These are phyloP conservation scores for Erinaceus europaeus DNA, from an alignment of 2,113 vertebrate genomes.

Conservation along the genomic window DNA sequence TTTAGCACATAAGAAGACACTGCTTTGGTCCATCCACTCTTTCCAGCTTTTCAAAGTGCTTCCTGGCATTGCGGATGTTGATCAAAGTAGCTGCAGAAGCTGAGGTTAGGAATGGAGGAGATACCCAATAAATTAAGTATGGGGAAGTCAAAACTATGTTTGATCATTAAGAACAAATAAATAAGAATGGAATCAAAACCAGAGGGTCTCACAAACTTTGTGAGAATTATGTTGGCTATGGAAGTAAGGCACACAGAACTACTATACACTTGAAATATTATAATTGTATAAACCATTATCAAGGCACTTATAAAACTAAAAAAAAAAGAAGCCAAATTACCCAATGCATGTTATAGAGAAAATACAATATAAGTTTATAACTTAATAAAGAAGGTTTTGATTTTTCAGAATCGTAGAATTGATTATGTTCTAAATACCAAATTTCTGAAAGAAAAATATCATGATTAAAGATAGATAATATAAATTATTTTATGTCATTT, in stretches of 20 bases:
- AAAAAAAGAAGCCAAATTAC: conserved; percentile 49
- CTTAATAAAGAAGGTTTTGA: conserved; percentile 30
- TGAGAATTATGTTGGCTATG: too few species aligned
- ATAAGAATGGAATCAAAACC: too few species aligned
- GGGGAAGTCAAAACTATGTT: conserved; percentile 30
- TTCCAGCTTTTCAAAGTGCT: conserved; percentile 99
- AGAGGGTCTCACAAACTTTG: too few species aligned
- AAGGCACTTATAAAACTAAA: too few species aligned
- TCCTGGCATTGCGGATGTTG: conserved; percentile 98
- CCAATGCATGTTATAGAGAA: conserved; percentile 29
- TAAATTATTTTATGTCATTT: too few species aligned
- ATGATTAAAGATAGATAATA: too few species aligned
- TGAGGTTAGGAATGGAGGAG: conserved; percentile 54
- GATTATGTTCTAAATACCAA: conserved; percentile 35
- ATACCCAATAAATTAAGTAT: conserved; percentile 62
- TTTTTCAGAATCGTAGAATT: conserved; percentile 38
- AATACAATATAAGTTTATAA: neutral
- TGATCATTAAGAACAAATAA: conserved; percentile 52
- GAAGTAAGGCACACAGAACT: too few species aligned
- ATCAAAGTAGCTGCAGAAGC: conserved; percentile 97
- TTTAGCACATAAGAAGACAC: conserved; percentile 95
- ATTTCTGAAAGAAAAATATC: conserved; percentile 37
- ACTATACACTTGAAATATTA: too few species aligned
- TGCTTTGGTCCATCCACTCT: conserved; percentile 97
- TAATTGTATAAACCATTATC: too few species aligned